Conservation (phyloP, 2,888 invertebrate genomes). For the Hyppa rectilinea region DNA sequence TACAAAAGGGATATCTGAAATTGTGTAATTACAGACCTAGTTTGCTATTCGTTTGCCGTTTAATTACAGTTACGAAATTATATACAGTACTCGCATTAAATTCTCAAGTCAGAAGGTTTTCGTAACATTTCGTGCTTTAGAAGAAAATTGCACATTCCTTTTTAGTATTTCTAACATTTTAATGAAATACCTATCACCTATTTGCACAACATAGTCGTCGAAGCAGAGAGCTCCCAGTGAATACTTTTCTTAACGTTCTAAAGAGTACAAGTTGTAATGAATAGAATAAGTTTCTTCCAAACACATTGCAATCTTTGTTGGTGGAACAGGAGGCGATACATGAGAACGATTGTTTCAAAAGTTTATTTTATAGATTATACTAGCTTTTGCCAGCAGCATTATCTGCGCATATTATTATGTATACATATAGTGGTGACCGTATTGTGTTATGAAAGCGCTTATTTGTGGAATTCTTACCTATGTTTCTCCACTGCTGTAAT, state of each 20-base stretch:
- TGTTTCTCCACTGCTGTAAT: neutral
- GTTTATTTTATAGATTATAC: neutral
- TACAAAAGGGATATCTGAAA: no score
- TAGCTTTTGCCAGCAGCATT: no score
- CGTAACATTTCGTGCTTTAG: no score
- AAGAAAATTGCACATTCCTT: no score
- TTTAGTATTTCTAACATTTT: neutral
- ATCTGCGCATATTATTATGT: no score
- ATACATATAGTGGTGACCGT: neutral
- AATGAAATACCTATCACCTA: constrained; percentile 9
- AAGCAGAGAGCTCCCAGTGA: neutral
- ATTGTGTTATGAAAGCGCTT: neutral
- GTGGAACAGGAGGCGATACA: constrained; percentile 19
- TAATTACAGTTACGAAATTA: no score
- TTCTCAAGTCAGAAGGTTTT: neutral
- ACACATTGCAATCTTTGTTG: constrained; percentile 61
- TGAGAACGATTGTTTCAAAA: constrained; percentile 28
- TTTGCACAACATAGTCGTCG: neutral
- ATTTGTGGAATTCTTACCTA: neutral
- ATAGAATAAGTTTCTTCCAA: constrained; percentile 74
- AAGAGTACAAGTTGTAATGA: constrained; percentile 74
- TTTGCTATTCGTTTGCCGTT: no score
- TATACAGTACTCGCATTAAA: neutral
- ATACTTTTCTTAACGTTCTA: constrained; percentile 36
- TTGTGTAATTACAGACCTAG: neutral